Percentiles rank a stretch among this genome's conserved stretches.
Evolutionary conservation across 2,888 invertebrate genomes (phyloP).

Genomic region (Junonia oenone): DNA sequence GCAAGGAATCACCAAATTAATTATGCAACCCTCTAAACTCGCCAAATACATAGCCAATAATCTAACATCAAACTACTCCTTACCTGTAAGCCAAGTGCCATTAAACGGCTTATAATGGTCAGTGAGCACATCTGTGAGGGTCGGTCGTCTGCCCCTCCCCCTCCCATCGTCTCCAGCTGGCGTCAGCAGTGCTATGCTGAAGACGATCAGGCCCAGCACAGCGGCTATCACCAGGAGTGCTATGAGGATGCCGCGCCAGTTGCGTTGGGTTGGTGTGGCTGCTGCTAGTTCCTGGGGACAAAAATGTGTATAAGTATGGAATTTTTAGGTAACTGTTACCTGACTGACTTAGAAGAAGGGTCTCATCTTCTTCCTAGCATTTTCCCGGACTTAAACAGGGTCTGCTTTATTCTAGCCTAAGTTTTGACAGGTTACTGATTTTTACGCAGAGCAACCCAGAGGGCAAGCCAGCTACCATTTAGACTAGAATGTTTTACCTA

Average conservation of each 20-base stretch:
- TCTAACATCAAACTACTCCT: not conserved
- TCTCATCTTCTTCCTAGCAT: too few species aligned
- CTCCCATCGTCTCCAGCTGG: conserved; percentile 86
- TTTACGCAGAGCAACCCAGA: too few species aligned
- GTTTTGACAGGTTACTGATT: too few species aligned
- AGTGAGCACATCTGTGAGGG: conserved; percentile 83
- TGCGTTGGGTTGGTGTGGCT: conserved; percentile 90
- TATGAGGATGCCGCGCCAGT: conserved; percentile 97
- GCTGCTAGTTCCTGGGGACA: conserved; percentile 90
- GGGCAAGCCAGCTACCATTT: too few species aligned
- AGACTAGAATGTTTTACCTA: too few species aligned
- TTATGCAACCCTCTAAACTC: too few species aligned
- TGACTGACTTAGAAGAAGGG: too few species aligned
- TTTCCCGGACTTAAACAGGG: too few species aligned
- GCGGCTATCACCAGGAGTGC: conserved; percentile 93
- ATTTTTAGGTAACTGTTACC: too few species aligned
- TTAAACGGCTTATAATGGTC: conserved; percentile 84
- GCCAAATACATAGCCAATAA: too few species aligned
- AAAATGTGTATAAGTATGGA: not conserved
- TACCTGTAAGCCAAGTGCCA: conserved; percentile 78
- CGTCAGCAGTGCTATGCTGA: conserved; percentile 93
- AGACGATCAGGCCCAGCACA: conserved; percentile 92
- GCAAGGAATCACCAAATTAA: too few species aligned
- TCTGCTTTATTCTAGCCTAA: too few species aligned
- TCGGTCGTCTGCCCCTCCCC: conserved; percentile 83